Evolutionary conservation across 2,113 vertebrate species (phyloP).

Genomic region (Mesocricetus auratus): DNA sequence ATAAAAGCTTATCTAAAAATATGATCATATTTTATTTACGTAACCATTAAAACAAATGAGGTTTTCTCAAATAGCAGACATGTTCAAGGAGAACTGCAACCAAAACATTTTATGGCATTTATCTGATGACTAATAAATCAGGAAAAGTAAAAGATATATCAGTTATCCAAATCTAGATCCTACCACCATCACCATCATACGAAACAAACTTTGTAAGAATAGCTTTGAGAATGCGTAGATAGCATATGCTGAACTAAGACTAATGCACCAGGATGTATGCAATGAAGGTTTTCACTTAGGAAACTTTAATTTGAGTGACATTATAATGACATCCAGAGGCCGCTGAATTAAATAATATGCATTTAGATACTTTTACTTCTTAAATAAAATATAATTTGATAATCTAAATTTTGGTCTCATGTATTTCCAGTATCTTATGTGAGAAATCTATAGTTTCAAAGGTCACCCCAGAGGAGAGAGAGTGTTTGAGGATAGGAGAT

Average conservation of each 20-base stretch:
- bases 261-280: conserved; percentile 22
- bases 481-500: conserved; percentile 35
- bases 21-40: too few species aligned
- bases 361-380: conserved; percentile 55
- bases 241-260: not conserved
- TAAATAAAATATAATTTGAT: conserved; percentile 53
- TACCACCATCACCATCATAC: not conserved
- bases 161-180: not conserved
- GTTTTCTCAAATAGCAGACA: not conserved
- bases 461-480: not conserved
- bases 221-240: not conserved
- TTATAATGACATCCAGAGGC: conserved; percentile 84
- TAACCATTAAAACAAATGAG: not conserved
- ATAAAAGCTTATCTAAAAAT: too few species aligned
- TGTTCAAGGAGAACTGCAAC: not conserved
- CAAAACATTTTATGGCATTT: not conserved
- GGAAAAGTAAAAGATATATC: not conserved
- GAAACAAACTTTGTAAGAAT: not conserved
- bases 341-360: conserved; percentile 76
- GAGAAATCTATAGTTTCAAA: conserved; percentile 38
- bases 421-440: conserved; percentile 32
- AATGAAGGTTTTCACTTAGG: conserved; percentile 36
- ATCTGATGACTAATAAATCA: not conserved
- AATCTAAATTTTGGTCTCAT: conserved; percentile 34
- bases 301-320: conserved; percentile 68